Percentiles rank a stretch among this genome's conserved stretches.
Conservation (phyloP, 2,797 vertebrate species). For the Scolopax bukidnonensis region DNA sequence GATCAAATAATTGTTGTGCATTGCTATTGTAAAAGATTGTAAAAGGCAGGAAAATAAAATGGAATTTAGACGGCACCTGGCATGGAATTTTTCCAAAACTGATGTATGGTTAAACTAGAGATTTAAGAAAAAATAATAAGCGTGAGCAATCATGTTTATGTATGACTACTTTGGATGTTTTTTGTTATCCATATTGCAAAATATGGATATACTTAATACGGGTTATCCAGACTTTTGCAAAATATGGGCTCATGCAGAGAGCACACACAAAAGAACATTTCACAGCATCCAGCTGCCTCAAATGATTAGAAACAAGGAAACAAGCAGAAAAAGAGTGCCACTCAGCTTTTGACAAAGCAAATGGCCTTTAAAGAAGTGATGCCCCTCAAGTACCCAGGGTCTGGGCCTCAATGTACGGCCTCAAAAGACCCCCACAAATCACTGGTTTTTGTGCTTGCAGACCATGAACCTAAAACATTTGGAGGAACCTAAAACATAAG, state of each 20-base stretch:
- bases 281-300: neutral
- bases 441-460: neutral
- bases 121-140: neutral
- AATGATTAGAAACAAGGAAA: neutral
- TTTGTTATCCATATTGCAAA: neutral
- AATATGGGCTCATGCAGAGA: neutral
- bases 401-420: neutral
- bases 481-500: neutral
- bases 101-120: neutral
- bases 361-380: accelerated
- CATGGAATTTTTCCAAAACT: neutral
- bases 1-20: neutral
- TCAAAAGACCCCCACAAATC: neutral
- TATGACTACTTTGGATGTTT: neutral
- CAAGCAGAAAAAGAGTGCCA: neutral
- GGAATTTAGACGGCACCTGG: neutral
- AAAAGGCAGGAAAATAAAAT: neutral
- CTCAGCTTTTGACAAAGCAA: neutral
- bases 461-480: neutral
- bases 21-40: neutral
- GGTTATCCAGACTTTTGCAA: neutral
- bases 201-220: neutral
- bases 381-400: neutral
- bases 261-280: neutral
- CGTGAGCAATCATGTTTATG: neutral